Conservation (phyloP, 2,888 invertebrate species). For the Phyllotreta cruciferae region DNA sequence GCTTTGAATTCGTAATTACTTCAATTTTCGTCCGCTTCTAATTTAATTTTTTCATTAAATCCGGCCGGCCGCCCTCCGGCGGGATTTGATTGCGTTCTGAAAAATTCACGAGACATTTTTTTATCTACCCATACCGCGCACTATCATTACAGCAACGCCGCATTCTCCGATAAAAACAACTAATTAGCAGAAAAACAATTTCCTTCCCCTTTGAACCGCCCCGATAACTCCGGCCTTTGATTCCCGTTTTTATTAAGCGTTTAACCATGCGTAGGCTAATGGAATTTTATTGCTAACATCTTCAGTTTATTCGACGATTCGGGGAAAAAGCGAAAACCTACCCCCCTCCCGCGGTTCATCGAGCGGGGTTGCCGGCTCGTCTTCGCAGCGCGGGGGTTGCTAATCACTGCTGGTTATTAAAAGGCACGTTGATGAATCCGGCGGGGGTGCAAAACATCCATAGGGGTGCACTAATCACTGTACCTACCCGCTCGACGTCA, state of each 20-base stretch:
- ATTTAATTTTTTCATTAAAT: slow-evolving; percentile 37
- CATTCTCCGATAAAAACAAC: neutral
- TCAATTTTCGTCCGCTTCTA: slow-evolving; percentile 31
- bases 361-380: too few species aligned
- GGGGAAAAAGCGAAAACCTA: too few species aligned
- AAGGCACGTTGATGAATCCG: slow-evolving; percentile 26
- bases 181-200: slow-evolving; percentile 17
- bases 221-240: slow-evolving; percentile 11
- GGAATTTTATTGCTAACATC: slow-evolving; percentile 30
- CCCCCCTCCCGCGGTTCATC: too few species aligned
- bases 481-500: slow-evolving; percentile 20
- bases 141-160: neutral
- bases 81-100: slow-evolving; percentile 7
- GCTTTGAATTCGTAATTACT: slow-evolving; percentile 39
- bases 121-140: neutral
- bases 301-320: slow-evolving; percentile 30
- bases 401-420: slow-evolving; percentile 18
- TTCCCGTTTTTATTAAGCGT: slow-evolving; percentile 29
- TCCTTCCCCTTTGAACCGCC: slow-evolving; percentile 8
- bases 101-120: slow-evolving; percentile 18
- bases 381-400: slow-evolving; percentile 8
- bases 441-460: slow-evolving; percentile 23
- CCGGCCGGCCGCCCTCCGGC: slow-evolving; percentile 7
- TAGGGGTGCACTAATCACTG: slow-evolving; percentile 27
- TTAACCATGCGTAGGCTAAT: slow-evolving; percentile 30